These are phyloP conservation scores for Chelmon rostratus DNA, from an alignment of 2,797 vertebrate genomes.

Conservation along the genomic window DNA sequence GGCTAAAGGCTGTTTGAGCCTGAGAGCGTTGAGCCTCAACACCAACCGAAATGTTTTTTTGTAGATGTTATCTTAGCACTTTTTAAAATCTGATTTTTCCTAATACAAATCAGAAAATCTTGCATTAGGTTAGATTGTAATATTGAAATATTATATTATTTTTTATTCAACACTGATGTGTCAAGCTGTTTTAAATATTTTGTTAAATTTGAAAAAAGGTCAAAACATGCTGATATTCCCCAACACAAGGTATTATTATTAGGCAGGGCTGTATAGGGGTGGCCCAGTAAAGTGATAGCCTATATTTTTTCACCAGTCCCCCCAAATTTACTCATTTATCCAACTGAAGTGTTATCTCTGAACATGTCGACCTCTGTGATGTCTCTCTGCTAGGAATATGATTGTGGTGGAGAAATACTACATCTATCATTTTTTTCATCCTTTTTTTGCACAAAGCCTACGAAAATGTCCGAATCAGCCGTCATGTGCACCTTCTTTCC, in stretches of 20 bases:
- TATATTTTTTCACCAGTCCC: too few relatives aligned
- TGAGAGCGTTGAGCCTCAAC: background rate
- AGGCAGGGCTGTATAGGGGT: too few relatives aligned
- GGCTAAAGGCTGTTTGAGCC: background rate
- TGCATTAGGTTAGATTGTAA: background rate
- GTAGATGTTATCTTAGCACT: too few relatives aligned
- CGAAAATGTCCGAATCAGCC: background rate
- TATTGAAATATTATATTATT: background rate
- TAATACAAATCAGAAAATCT: background rate
- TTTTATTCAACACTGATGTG: background rate
- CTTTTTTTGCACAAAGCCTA: background rate
- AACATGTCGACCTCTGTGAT: too few relatives aligned
- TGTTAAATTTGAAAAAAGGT: background rate
- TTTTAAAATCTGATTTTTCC: too few relatives aligned
- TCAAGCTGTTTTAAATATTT: background rate
- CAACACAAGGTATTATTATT: background rate
- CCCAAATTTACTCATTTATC: too few relatives aligned
- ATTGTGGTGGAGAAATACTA: background rate
- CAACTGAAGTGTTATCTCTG: too few relatives aligned
- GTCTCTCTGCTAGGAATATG: too few relatives aligned
- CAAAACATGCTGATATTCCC: background rate
- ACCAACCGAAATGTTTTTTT: background rate
- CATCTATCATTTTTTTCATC: background rate
- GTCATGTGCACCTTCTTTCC: background rate
- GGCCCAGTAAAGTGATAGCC: too few relatives aligned